These are phyloP conservation scores for Mycalesis mineus DNA, from an alignment of 2,888 invertebrate species.

Conservation along the genomic window DNA sequence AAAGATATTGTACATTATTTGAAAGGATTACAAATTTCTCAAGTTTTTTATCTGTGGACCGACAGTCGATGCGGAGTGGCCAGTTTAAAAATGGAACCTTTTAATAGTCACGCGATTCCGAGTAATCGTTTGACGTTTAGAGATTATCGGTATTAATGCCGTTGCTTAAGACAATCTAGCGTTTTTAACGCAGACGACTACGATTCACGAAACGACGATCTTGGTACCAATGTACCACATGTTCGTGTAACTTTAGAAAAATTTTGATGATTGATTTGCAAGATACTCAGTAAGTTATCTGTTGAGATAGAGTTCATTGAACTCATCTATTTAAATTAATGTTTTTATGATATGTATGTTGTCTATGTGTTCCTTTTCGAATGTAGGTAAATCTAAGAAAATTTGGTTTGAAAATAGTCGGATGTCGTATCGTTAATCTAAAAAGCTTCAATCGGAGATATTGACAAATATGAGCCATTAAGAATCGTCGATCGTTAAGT, in stretches of 20 bases:
- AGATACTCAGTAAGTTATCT: no score
- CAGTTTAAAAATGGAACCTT: slow-evolving; percentile 68
- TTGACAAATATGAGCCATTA: slow-evolving; percentile 67
- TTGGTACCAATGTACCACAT: no score
- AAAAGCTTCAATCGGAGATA: slow-evolving; percentile 38
- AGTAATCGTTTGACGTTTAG: slow-evolving; percentile 61
- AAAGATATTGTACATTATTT: slow-evolving; percentile 8
- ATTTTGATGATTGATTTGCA: no score
- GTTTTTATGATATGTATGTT: no score
- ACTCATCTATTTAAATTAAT: no score
- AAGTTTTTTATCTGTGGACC: slow-evolving; percentile 38
- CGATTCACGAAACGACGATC: slow-evolving; percentile 32
- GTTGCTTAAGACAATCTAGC: slow-evolving; percentile 46
- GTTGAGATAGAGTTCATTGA: no score
- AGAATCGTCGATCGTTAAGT: slow-evolving; percentile 37
- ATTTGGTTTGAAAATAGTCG: no score
- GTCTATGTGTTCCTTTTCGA: no score
- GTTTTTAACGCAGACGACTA: background rate
- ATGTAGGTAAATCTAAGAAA: no score
- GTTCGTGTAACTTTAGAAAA: no score
- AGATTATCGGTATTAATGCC: slow-evolving; percentile 65
- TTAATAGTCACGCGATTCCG: slow-evolving; percentile 65
- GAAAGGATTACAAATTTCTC: slow-evolving; percentile 22
- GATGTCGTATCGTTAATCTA: background rate
- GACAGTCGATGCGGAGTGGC: slow-evolving; percentile 57